Base-by-base conservation (phyloP, 2,113 vertebrate genomes). In the Acrocephalus arundinaceus region DNA sequence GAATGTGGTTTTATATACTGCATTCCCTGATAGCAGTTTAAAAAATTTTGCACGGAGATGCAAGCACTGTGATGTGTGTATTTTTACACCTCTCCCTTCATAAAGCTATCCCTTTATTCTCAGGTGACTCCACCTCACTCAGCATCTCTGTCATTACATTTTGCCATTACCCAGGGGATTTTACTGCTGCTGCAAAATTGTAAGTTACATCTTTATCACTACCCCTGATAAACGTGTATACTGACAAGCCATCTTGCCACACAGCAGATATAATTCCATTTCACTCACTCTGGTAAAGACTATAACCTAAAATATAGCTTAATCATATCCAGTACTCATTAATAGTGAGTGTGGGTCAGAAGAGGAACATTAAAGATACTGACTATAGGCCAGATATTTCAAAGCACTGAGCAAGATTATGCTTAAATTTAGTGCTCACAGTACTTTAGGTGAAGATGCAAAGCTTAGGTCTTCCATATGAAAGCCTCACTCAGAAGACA, bases 131-230 rank as follows among this genome's bases (percentile, higher is more conserved):
- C 6, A 37, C 27, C 61, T 89, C 68, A 62, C 25, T 93, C 70
- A 89, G 62, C 41, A 72, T 17, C 45, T 7, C 49, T 79, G 35
- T 49, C 82, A 86, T 79, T 90, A 57, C 4, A 83, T 63, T 92
- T 96, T 94, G 27, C 87, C 41, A 76, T 94, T 95, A 78, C 82
- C 87, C n/a, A 52, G 27, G 39, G n/a, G 33, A 76, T 90, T 93
- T 91, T 79, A 82, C 6, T 88, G 61, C n/a, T 83, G 16, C n/a
- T 94, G 61, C 68, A 91, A 85, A 94, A 89, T 39, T 22, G 1
- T 21, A 92, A 73, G 11, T 70, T 95, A n/a, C 43, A 66, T 59
- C n/a, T 61, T 75, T 82, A 87, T 92, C 66, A 43, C 76, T 86
- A 18, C 23, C n/a, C 37, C 68, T 76, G 49, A 80, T 92, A 75